Evolutionary conservation across 2,797 vertebrate genomes (phyloP), one percentile per base, ranked within the genome.

Genomic region (Neomorphus geoffroyi): DNA sequence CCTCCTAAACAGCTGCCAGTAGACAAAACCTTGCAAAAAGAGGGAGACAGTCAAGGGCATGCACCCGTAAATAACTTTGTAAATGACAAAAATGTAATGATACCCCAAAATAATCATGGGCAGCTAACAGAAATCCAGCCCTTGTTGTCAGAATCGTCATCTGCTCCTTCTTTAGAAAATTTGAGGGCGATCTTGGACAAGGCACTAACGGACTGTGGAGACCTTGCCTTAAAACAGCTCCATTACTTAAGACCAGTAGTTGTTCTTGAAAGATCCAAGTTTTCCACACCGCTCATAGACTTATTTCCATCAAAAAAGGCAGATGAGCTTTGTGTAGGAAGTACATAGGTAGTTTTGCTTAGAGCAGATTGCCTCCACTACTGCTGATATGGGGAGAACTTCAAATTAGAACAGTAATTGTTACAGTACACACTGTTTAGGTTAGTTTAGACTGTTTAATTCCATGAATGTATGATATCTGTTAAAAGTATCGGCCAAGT

Each of bases 241-340:
- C 99, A 99, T 98, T 99, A 99, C 98, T 99, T 99, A 97, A 98
- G 98, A 96, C 99, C 99, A n/a, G 99, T 99, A 80, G 99, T 99
- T 90, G 99, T 99, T 93, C 98, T 99, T 79, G 99, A 99, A 97
- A 98, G 99, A 97, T 99, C 99, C 19, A 98, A 99, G 95, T 98
- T 98, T 97, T 98, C 98, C 92, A 97, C 98, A 70, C 98, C 98
- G 66, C 98, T 99, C 96, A 98, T 99, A 91, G 98, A 99, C 90
- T 98, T 99, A 95, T 99, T 99, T 97, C 98, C 99, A 92, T 97
- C 98, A 93, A 98, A 99, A 97, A 99, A 99, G 96, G 98, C 97
- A 97, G 98, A 98, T 96, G 98, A 99, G 96, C 98, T 99, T 94
- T 98, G 99, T 98, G 98, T 99, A 94, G 98, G 98, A 97, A 99